Conservation (phyloP, 2,888 invertebrate genomes). For the Apamea crenata region DNA sequence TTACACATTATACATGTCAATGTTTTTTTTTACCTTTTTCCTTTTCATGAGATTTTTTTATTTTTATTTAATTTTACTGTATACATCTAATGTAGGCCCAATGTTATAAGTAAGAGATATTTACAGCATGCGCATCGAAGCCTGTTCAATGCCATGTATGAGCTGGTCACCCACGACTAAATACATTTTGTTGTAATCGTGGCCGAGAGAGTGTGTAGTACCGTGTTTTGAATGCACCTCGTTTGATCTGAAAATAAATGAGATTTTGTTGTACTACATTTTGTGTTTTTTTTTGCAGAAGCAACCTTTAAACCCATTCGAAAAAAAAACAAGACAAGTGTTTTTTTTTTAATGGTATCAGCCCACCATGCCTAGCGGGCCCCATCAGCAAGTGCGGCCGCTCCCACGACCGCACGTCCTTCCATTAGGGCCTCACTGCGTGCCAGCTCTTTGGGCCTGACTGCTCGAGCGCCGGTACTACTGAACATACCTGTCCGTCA, state of each 20-base stretch:
- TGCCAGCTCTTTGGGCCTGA: too few relatives aligned
- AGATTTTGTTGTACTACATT: neutral
- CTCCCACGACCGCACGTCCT: too few relatives aligned
- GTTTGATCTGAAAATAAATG: slow-evolving; percentile 49
- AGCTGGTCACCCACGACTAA: slow-evolving; percentile 28
- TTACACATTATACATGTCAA: slow-evolving; percentile 2
- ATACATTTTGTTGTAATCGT: slow-evolving; percentile 13
- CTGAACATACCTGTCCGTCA: too few relatives aligned
- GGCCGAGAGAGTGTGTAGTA: slow-evolving; percentile 34
- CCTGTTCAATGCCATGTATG: slow-evolving; percentile 14
- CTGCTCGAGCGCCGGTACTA: too few relatives aligned
- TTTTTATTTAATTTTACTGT: slow-evolving; percentile 49
- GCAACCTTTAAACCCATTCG: neutral
- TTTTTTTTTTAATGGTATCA: too few relatives aligned
- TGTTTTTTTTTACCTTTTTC: slow-evolving; percentile 10
- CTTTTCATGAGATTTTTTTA: slow-evolving; percentile 23
- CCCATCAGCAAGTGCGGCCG: too few relatives aligned
- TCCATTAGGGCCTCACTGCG: too few relatives aligned
- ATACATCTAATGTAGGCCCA: slow-evolving; percentile 76
- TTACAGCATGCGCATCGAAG: slow-evolving; percentile 38
- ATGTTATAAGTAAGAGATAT: slow-evolving; percentile 49
- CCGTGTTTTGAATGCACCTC: slow-evolving; percentile 47
- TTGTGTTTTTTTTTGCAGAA: neutral
- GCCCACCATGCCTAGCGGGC: too few relatives aligned
- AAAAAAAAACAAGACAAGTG: neutral